Evolutionary conservation across 1,140 invertebrate species (phyloP).

Genomic region (Diorhabda elongata): DNA sequence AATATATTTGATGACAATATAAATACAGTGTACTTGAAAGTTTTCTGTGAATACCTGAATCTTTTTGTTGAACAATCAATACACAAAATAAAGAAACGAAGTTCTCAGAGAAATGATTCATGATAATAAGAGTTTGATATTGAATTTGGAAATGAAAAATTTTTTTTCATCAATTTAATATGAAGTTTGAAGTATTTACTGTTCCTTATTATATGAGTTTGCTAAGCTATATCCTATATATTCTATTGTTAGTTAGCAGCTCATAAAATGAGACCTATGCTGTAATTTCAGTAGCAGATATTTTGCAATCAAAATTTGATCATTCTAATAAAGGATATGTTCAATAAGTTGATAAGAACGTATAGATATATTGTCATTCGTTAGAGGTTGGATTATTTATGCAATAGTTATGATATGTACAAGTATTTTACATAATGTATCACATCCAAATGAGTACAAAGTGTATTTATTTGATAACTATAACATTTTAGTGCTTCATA

Average conservation of each 20-base stretch:
- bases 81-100: neutral
- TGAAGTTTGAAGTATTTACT: neutral
- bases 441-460: slow-evolving; percentile 15
- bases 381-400: neutral
- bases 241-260: no score
- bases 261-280: no score
- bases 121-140: no score
- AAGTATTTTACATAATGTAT: slow-evolving; percentile 5
- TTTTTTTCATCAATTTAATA: neutral
- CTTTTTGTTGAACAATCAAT: neutral
- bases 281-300: no score
- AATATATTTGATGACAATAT: no score
- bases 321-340: neutral
- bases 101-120: neutral
- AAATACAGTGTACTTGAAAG: no score
- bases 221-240: no score
- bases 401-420: slow-evolving; percentile 7
- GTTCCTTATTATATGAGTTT: no score
- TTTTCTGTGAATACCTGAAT: no score
- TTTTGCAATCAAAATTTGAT: neutral
- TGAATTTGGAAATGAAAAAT: neutral
- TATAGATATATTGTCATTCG: slow-evolving; percentile 11
- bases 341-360: neutral
- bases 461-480: neutral
- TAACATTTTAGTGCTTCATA: neutral